Evolutionary conservation across 2,113 vertebrate species (phyloP).

Genomic region (Damaliscus lunatus): DNA sequence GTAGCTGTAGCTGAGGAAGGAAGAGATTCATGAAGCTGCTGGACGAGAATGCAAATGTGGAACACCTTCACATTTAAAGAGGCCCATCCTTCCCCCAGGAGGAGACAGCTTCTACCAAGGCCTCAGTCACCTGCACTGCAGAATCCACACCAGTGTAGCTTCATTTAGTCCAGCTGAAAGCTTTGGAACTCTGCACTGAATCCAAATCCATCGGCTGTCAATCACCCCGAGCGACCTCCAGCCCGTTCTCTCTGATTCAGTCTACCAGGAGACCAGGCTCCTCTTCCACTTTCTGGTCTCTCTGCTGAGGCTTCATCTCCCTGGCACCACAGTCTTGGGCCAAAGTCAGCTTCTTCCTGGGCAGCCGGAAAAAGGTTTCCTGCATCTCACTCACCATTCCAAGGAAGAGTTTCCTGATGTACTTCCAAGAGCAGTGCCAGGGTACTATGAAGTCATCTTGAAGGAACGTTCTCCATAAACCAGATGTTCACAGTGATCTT

Average conservation of each 20-base stretch:
- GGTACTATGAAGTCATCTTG: neutral
- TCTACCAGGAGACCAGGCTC: neutral
- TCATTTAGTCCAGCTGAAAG: neutral
- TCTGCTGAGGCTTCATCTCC: neutral
- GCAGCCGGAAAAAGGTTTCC: neutral
- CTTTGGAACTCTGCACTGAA: neutral
- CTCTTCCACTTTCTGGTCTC: neutral
- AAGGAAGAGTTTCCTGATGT: neutral
- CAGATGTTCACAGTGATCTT: conserved; percentile 46
- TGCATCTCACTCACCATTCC: neutral
- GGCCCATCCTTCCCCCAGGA: neutral
- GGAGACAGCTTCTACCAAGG: neutral
- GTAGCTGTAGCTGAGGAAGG: neutral
- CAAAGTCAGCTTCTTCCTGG: neutral
- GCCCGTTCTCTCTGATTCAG: neutral
- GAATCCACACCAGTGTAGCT: neutral
- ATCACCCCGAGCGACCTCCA: neutral
- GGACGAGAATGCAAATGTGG: neutral
- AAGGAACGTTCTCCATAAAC: neutral
- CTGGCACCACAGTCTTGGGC: neutral
- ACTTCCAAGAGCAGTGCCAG: neutral
- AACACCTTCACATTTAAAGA: neutral
- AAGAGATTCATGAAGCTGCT: neutral
- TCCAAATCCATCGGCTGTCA: neutral
- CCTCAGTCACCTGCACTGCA: neutral